phyloP scores from a whole-genome alignment of 2,888 invertebrate genomes.

The Yponomeuta evonymella region DNA sequence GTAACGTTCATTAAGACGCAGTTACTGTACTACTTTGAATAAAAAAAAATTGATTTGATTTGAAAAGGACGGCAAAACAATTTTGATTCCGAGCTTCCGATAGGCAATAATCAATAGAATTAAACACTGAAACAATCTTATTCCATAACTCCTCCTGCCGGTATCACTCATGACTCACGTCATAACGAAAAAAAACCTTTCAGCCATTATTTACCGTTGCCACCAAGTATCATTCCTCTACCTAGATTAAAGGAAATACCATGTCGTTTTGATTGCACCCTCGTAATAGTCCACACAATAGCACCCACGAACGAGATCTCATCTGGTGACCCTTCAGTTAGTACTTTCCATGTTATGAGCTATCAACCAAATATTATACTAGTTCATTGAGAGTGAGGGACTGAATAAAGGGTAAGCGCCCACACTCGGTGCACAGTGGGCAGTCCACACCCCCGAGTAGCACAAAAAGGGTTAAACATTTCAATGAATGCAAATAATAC shows the following conservation, averaged over 20 bases:
- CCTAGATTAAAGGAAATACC: background rate
- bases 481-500: slow-evolving; percentile 20
- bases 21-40: too few species aligned
- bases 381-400: background rate
- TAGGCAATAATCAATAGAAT: too few species aligned
- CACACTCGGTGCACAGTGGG: slow-evolving; percentile 51
- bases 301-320: slow-evolving; percentile 6
- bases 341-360: background rate
- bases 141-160: background rate
- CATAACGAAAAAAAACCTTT: background rate
- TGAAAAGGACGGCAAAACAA: too few species aligned
- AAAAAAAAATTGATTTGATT: too few species aligned
- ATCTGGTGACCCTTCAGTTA: background rate
- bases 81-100: too few species aligned
- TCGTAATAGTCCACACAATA: slow-evolving; percentile 17
- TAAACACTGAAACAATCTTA: too few species aligned
- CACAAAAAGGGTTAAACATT: slow-evolving; percentile 31
- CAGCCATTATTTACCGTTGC: background rate
- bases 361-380: background rate
- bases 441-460: slow-evolving; percentile 40
- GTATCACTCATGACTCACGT: background rate
- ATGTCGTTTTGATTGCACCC: slow-evolving; percentile 11
- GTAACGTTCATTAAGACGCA: too few species aligned
- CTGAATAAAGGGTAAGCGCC: slow-evolving; percentile 21
- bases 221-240: background rate